Evolutionary conservation across 2,113 vertebrate genomes (phyloP), one percentile per base, ranked within the genome.

Genomic region (Catagonus wagneri): DNA sequence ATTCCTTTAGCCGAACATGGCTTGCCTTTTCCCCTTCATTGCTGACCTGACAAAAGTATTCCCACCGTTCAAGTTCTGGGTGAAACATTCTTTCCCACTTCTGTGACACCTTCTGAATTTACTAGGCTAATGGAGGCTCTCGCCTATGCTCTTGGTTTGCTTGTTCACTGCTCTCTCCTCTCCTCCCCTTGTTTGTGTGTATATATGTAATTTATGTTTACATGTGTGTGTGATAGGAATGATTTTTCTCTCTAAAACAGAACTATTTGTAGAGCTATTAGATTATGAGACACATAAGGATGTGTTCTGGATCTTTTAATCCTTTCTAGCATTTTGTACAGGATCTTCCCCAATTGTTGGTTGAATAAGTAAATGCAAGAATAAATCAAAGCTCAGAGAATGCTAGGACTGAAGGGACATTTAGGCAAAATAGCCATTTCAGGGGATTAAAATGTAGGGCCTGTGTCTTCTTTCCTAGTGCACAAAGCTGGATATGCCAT

Each of bases 201-300:
- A 2, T 63, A 5, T 69, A 2, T 34, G 2, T 71, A 68, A 23
- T 60, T 16, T 84, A 3, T 71, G 4, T 81, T 4, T 34, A 25
- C 23, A 3, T 7, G 76, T 74, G 15, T 79, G 9, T 36, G 54
- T 36, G 50, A 39, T 11, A n/a, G 22, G 29, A 93, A 85, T 50
- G 15, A 16, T 69, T 90, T 90, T 78, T 89, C 19, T 81, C 85
- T 76, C 20, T 69, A 72, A 87, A 86, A 65, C 56, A 14, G 23
- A 83, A 63, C 89, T 83, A 80, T 19, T 22, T 50, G 3, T 71
- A 92, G 88, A 95, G 23, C 34, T 27, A 11, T 66, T 76, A 63
- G 69, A 34, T 89, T 66, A 71, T 61, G 54, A 93, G 58, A 60
- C 34, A 74, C 22, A 36, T 60, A 23, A 20, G 20, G 39, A 2